Conservation (phyloP, 1,140 invertebrate species). For the Platyura marginata region DNA sequence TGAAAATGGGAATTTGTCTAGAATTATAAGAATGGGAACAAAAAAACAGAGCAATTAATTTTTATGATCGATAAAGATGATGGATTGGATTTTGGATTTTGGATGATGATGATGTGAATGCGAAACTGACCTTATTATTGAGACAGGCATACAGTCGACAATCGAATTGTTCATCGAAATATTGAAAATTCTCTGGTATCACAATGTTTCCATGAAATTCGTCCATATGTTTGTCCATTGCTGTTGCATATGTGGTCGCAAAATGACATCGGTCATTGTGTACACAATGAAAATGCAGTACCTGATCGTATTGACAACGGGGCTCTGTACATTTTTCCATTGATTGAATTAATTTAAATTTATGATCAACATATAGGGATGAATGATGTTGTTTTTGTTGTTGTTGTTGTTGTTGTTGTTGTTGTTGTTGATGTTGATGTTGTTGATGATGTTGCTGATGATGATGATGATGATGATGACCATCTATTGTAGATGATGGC, state of each 20-base stretch:
- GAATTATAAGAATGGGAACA: too few relatives aligned
- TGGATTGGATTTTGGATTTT: too few relatives aligned
- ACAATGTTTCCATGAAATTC: constrained; percentile 62
- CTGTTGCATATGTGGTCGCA: constrained; percentile 44
- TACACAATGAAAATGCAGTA: constrained; percentile 52
- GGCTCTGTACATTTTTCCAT: constrained; percentile 22
- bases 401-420: constrained; percentile 20
- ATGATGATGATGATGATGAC: not conserved
- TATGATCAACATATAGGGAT: constrained; percentile 13
- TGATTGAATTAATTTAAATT: constrained; percentile 17
- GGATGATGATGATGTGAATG: not conserved
- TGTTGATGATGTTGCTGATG: constrained; percentile 19
- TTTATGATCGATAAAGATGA: too few relatives aligned
- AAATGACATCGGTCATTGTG: constrained; percentile 32
- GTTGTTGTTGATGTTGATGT: constrained; percentile 1
- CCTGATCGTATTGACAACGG: constrained; percentile 35
- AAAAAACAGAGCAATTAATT: too few relatives aligned
- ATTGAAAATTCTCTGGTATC: constrained; percentile 24
- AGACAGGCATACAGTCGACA: constrained; percentile 49
- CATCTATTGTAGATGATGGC: too few relatives aligned
- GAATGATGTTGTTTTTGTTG: constrained; percentile 2
- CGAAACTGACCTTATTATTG: constrained; percentile 1
- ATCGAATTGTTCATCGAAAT: constrained; percentile 60
- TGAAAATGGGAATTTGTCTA: constrained; percentile 73
- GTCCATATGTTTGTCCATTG: constrained; percentile 49